Percentiles rank a stretch among this genome's conserved stretches.
Evolutionary conservation across 2,888 invertebrate genomes (phyloP).

Genomic region (Pterostichus madidus): DNA sequence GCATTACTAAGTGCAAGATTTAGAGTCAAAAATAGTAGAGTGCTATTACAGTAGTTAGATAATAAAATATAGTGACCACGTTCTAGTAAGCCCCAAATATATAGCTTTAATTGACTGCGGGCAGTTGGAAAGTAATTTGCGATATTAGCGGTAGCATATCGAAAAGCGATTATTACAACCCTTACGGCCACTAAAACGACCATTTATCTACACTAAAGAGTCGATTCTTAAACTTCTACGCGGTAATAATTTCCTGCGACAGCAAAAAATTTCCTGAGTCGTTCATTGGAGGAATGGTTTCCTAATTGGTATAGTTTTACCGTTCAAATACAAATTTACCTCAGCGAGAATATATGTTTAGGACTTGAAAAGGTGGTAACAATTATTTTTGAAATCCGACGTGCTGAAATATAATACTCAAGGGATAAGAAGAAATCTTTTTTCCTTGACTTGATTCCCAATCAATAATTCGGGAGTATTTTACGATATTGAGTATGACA

Average conservation of each 20-base stretch:
- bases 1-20: too few species aligned
- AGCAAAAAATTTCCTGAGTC: not conserved
- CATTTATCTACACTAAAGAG: conserved; percentile 31
- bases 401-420: conserved; percentile 5
- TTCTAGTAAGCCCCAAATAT: conserved; percentile 2
- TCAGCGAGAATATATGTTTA: conserved; percentile 12
- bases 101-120: conserved; percentile 32
- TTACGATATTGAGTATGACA: too few species aligned
- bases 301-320: conserved; percentile 14
- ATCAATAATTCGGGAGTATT: too few species aligned
- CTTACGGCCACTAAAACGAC: conserved; percentile 17
- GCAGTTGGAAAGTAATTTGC: conserved; percentile 33
- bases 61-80: too few species aligned
- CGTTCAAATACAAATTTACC: conserved; percentile 13
- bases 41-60: too few species aligned
- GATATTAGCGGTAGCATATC: conserved; percentile 37
- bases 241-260: conserved; percentile 35
- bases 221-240: conserved; percentile 21
- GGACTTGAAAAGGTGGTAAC: conserved; percentile 18
- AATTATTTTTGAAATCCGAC: conserved; percentile 4
- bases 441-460: too few species aligned
- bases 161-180: conserved; percentile 39
- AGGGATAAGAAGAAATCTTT: too few species aligned
- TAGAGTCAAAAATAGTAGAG: too few species aligned
- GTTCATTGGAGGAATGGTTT: too few species aligned